Evolutionary conservation across 2,888 invertebrate species (phyloP), one percentile per base, ranked within the genome.

Genomic region (Hirtodrosophila duncani): DNA sequence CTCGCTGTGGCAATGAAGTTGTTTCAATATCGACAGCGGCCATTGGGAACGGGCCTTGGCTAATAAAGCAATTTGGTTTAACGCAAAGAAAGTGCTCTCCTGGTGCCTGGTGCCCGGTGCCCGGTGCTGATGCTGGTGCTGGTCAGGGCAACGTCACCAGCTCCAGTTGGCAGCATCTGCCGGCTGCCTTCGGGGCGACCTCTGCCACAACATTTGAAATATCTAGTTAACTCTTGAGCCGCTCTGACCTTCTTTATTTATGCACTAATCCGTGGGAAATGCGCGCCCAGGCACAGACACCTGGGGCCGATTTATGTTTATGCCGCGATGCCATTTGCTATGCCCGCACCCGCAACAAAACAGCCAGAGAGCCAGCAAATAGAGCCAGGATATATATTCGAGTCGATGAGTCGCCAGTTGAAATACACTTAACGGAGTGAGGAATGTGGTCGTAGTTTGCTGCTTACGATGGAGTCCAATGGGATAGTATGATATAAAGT

Each of bases 211-310:
- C 27, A 42, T 61, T 61, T 62, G 45, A 64, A 67, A 71, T 75
- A 72, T 57, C 80, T 72, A 72, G 80, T 72, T 72, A 72, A 51
- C 71, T 70, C 26, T 43, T 33, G 21, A 33, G 24, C 24, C 23
- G 64, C 55, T 44, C 62, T 72, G 72, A 72, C 72, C 72, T 77
- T 80, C 77, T 72, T 72, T 80, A 80, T 72, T 80, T 72, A 80
- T 72, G 78, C 74, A 59, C 72, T 77, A 80, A 77, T 72, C 80
- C 72, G 72, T 72, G 72, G 72, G 72, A 72, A 72, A 60, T 68
- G 72, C 66, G 52, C 68, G 51, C 45, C 60, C 63, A 80, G 56
- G 9, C 81, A 71, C 63, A 80, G 56, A 10, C 81, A 71, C 72
- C 80, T 77, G 78, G 60, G 80, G 80, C 77, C 72, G 68, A 72